phyloP scores from a whole-genome alignment of 2,113 vertebrate genomes.

The Malaclemys terrapin region DNA sequence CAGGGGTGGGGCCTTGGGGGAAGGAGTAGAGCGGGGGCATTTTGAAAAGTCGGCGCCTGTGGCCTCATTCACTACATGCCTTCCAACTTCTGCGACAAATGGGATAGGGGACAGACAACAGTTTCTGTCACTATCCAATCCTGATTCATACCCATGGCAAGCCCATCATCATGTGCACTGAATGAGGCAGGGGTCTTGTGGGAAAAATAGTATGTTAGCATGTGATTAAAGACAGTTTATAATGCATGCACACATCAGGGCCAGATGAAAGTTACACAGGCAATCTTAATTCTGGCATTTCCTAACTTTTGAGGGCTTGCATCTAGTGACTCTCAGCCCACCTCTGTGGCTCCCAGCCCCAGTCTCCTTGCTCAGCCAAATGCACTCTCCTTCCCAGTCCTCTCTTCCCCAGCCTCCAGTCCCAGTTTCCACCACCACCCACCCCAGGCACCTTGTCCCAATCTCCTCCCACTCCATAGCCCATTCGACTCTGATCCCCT shows the following conservation, averaged over 20 bases:
- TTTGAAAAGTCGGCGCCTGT: too few species aligned
- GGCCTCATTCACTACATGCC: background rate
- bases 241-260: background rate
- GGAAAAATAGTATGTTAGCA: background rate
- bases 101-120: background rate
- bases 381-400: fast-evolving
- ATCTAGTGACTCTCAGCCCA: background rate
- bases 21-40: too few species aligned
- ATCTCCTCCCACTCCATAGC: fast-evolving
- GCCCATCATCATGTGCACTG: background rate
- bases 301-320: background rate
- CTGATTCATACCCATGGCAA: background rate
- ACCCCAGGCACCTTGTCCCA: fast-evolving
- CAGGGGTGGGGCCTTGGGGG: too few species aligned
- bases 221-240: background rate
- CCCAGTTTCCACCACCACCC: fast-evolving
- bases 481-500: background rate
- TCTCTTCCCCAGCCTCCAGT: background rate
- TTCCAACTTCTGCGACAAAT: background rate
- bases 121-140: background rate
- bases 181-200: background rate
- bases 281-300: background rate
- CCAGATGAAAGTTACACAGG: background rate
- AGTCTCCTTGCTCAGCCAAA: background rate
- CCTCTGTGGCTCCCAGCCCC: fast-evolving